Conservation (phyloP, 1,140 invertebrate genomes). For the Drosophila serrata region DNA sequence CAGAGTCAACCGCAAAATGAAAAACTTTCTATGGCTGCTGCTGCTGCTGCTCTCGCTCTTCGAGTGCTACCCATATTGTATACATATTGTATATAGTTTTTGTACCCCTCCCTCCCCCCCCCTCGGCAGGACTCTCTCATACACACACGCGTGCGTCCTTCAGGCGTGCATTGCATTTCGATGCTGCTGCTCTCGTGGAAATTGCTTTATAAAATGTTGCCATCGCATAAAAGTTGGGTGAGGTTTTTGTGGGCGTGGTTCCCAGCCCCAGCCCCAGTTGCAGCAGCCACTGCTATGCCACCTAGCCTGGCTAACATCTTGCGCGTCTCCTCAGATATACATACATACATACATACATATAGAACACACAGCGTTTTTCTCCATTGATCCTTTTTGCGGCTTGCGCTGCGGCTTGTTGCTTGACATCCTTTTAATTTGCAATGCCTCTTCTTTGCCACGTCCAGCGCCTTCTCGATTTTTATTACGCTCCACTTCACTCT, state of each 20-base stretch:
- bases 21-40: constrained; percentile 76
- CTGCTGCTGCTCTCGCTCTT: constrained; percentile 24
- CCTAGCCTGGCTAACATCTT: constrained; percentile 53
- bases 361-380: constrained; percentile 23
- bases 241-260: constrained; percentile 61
- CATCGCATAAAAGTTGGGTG: constrained; percentile 66
- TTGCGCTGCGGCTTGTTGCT: constrained; percentile 54
- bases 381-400: constrained; percentile 40
- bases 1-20: constrained; percentile 80
- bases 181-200: constrained; percentile 73
- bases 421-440: constrained; percentile 73
- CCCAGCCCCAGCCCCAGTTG: background rate
- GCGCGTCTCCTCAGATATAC: constrained; percentile 19
- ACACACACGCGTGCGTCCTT: constrained; percentile 62
- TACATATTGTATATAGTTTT: constrained; percentile 64
- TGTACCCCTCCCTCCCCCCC: constrained; percentile 1
- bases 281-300: constrained; percentile 1
- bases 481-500: background rate
- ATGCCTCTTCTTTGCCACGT: constrained; percentile 23
- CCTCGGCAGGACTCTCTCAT: constrained; percentile 43
- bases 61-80: constrained; percentile 48
- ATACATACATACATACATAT: constrained; percentile 31
- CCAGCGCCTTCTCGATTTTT: constrained; percentile 18
- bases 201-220: constrained; percentile 81
- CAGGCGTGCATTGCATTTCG: constrained; percentile 77